Evolutionary conservation across 2,113 vertebrate genomes (phyloP).

Genomic region (Larimichthys polyactis): DNA sequence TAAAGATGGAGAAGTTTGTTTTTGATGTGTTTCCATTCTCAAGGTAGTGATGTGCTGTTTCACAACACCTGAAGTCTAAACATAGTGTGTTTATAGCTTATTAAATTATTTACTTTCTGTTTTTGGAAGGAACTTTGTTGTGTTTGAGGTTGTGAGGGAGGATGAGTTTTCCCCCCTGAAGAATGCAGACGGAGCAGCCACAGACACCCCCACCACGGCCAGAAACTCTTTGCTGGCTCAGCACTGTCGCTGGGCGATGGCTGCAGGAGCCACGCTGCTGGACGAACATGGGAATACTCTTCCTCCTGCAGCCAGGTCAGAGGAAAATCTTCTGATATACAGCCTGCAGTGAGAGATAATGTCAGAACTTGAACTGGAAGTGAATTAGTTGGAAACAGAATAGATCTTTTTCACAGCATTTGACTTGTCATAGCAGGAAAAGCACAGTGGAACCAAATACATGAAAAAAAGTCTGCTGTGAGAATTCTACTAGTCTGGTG

Average conservation of each 20-base stretch:
- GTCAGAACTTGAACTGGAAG: not conserved
- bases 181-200: conserved; percentile 85
- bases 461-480: not conserved
- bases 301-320: conserved; percentile 76
- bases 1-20: conserved; percentile 99
- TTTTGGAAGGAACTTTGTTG: conserved; percentile 90
- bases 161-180: conserved; percentile 96
- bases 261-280: conserved; percentile 86
- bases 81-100: not conserved
- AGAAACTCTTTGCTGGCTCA: conserved; percentile 88
- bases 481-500: not conserved
- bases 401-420: not conserved
- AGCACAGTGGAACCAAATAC: not conserved
- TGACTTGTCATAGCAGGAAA: not conserved
- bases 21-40: conserved; percentile 97
- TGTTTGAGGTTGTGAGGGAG: conserved; percentile 90
- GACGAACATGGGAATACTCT: conserved; percentile 78
- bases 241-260: conserved; percentile 90
- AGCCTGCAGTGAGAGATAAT: not conserved
- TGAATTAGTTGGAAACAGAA: not conserved
- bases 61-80: not conserved
- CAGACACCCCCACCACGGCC: conserved; percentile 87
- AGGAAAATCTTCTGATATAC: not conserved
- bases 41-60: conserved; percentile 78
- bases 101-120: conserved; percentile 3